Percentiles rank a stretch among this genome's conserved stretches.
These are phyloP conservation scores for Helicolenus hilgendorfi DNA, from an alignment of 2,797 vertebrate species.

Conservation along the genomic window DNA sequence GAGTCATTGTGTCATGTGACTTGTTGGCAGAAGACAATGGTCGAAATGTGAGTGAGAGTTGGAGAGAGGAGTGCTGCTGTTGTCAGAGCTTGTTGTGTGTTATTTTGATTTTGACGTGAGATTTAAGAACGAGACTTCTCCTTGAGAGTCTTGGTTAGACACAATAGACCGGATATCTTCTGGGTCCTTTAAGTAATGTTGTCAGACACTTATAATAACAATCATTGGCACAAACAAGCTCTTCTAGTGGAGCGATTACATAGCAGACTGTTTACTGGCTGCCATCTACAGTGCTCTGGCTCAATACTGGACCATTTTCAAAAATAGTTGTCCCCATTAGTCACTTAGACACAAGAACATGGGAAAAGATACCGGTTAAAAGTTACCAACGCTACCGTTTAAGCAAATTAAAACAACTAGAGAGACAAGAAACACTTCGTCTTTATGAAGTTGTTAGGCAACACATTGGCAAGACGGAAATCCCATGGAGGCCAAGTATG, in stretches of 20 bases:
- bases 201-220: neutral
- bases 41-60: no score
- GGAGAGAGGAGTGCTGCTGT: no score
- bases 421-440: neutral
- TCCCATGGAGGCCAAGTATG: neutral
- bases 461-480: neutral
- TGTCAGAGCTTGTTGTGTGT: no score
- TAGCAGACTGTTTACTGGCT: neutral
- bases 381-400: neutral
- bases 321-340: neutral
- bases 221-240: neutral
- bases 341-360: neutral
- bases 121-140: no score
- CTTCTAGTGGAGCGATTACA: neutral
- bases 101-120: no score
- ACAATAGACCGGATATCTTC: neutral
- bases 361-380: neutral
- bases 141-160: no score
- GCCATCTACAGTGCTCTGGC: neutral
- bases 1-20: no score
- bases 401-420: neutral
- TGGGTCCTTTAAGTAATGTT: neutral
- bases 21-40: no score
- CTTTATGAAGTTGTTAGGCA: neutral
- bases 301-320: neutral